Evolutionary conservation across 2,888 invertebrate species (phyloP), one percentile per base, ranked within the genome.

Genomic region (Ochropleura plecta): DNA sequence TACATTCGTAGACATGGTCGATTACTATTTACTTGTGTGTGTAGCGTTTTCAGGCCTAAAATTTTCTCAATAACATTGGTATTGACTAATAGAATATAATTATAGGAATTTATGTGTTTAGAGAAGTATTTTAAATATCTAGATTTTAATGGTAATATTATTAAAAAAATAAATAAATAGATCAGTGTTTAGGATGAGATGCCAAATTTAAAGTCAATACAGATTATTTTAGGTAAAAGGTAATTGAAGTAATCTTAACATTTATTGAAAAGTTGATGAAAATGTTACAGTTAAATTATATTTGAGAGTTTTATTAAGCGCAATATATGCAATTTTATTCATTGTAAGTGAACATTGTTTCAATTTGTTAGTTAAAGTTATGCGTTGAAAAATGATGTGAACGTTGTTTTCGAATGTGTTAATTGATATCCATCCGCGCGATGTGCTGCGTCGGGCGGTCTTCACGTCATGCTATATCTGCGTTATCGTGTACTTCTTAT

Each of bases 191-290:
- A 96, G 96, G 93, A 95, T 93, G 95, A 96, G 96, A 95, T 97
- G 97, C 97, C 97, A 97, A 97, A 97, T 97, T 96, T 95, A 96
- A 97, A 97, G 97, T 97, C 97, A 97, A 97, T 97, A 97, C 97
- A 89, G 95, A 94, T 96, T 97, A 96, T 95, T 96, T 96, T 96
- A 97, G 96, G 97, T 97, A 97, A 96, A 97, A 92, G 91, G 91
- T 96, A 96, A 96, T 94, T 95, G 95, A 95, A 92, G 92, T 95
- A 95, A 95, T 95, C 95, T 94, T 95, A 95, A 95, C 95, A 92
- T 95, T 95, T 95, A 96, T 95, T 95, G 91, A 96, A 95, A 95
- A 96, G 95, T 95, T 95, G 92, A 95, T 94, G 91, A 95, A 93
- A 95, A 95, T 96, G 95, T 96, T 96, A 95, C 95, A 95, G 95